These are phyloP conservation scores for Ecdyonurus torrentis DNA, from an alignment of 2,888 invertebrate genomes.

Conservation along the genomic window DNA sequence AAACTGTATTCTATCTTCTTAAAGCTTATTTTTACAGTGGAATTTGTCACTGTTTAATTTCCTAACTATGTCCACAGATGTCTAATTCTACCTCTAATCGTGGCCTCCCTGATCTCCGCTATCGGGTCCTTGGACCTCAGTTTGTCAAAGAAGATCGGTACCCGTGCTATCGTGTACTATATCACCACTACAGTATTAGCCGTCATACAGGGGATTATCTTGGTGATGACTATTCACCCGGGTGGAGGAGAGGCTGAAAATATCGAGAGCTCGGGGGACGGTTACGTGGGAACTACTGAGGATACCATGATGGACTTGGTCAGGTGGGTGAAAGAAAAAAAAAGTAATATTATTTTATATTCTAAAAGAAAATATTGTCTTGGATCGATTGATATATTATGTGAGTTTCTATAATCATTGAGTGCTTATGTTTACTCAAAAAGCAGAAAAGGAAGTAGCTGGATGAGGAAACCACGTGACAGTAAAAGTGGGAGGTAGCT, in stretches of 20 bases:
- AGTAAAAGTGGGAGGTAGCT: too few species aligned
- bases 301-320: constrained; percentile 87
- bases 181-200: constrained; percentile 82
- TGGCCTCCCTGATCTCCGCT: constrained; percentile 79
- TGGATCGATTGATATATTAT: too few species aligned
- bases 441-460: too few species aligned
- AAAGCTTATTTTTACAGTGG: too few species aligned
- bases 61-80: constrained; percentile 32
- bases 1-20: too few species aligned
- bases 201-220: constrained; percentile 75
- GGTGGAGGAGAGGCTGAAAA: constrained; percentile 24
- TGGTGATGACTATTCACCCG: constrained; percentile 77
- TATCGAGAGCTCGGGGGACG: constrained; percentile 14
- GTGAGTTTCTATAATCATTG: too few species aligned
- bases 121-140: constrained; percentile 82
- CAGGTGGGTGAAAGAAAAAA: constrained; percentile 48
- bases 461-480: too few species aligned
- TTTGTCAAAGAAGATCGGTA: constrained; percentile 75
- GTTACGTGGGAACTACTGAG: constrained; percentile 53
- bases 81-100: constrained; percentile 82
- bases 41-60: too few species aligned
- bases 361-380: too few species aligned
- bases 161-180: constrained; percentile 77
- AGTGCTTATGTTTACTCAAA: too few species aligned
- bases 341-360: too few species aligned